These are phyloP conservation scores for Psilanteris sp. DNA, from an alignment of 1,140 invertebrate genomes.

Conservation along the genomic window DNA sequence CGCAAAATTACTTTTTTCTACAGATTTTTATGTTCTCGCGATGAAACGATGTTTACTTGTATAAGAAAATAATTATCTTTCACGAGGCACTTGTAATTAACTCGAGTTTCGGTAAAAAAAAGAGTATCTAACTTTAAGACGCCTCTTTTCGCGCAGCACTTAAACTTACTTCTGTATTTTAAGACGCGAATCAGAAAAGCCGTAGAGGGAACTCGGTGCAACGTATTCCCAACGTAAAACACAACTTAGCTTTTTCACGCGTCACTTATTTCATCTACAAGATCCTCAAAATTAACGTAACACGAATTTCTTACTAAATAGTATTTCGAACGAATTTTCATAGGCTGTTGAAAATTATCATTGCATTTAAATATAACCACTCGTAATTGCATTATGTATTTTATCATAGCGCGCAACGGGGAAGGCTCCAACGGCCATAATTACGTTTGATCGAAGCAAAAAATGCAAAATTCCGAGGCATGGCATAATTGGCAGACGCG, in stretches of 20 bases:
- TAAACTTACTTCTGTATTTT: constrained; percentile 20
- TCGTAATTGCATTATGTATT: constrained; percentile 61
- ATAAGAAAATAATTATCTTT: too few relatives aligned
- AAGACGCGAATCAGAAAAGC: constrained; percentile 34
- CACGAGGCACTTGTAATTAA: too few relatives aligned
- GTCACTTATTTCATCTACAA: constrained; percentile 36
- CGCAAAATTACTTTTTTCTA: too few relatives aligned
- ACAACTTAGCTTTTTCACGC: constrained; percentile 41
- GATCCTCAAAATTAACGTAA: constrained; percentile 45
- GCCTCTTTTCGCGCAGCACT: constrained; percentile 13
- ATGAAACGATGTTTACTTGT: too few relatives aligned
- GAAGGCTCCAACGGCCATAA: constrained; percentile 59
- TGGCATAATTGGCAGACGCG: constrained; percentile 48
- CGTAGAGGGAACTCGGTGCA: constrained; percentile 9
- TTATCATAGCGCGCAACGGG: constrained; percentile 51
- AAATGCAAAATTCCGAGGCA: constrained; percentile 46
- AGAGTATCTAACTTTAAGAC: constrained; percentile 26
- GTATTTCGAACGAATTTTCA: constrained; percentile 42
- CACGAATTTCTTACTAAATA: constrained; percentile 39
- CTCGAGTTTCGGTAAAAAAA: constrained; percentile 8
- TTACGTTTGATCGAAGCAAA: constrained; percentile 61
- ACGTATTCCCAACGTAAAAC: constrained; percentile 30
- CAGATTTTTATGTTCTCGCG: too few relatives aligned
- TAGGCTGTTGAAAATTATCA: constrained; percentile 42
- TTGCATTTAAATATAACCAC: constrained; percentile 57